Evolutionary conservation across 1,140 invertebrate genomes (phyloP).

Genomic region (Vollenhovia emeryi): DNA sequence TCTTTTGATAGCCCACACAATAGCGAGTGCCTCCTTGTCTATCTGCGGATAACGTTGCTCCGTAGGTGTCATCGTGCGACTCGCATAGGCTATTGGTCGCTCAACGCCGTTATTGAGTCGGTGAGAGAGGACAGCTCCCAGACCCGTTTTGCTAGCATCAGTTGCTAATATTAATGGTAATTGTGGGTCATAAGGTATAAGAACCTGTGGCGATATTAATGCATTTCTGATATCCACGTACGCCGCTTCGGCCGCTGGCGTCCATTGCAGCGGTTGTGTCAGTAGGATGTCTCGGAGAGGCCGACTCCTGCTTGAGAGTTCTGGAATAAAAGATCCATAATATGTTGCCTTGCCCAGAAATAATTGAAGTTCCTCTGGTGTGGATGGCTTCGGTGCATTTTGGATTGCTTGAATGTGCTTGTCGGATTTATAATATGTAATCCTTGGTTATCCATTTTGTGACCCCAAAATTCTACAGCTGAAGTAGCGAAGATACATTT

Average conservation of each 20-base stretch:
- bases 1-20: slow-evolving; percentile 82
- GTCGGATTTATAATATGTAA: background rate
- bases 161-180: slow-evolving; percentile 84
- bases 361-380: background rate
- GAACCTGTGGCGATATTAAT: slow-evolving; percentile 65
- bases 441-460: background rate
- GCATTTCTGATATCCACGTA: slow-evolving; percentile 85
- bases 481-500: background rate
- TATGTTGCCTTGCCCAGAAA: background rate
- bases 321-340: background rate
- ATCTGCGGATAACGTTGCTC: slow-evolving; percentile 85
- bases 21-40: slow-evolving; percentile 86
- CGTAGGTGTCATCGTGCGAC: slow-evolving; percentile 80
- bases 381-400: background rate
- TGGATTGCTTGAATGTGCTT: slow-evolving; percentile 5
- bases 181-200: slow-evolving; percentile 82
- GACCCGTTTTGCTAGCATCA: slow-evolving; percentile 80
- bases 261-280: slow-evolving; percentile 74
- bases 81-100: slow-evolving; percentile 84
- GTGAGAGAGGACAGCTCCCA: slow-evolving; percentile 84
- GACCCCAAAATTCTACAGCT: background rate
- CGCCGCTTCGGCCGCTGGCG: slow-evolving; percentile 77
- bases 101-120: slow-evolving; percentile 76
- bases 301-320: slow-evolving; percentile 1
- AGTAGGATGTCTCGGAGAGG: slow-evolving; percentile 33